Percentiles rank a stretch among this genome's conserved stretches.
Conservation (phyloP, 2,888 invertebrate species). For the Tinea semifulvella region DNA sequence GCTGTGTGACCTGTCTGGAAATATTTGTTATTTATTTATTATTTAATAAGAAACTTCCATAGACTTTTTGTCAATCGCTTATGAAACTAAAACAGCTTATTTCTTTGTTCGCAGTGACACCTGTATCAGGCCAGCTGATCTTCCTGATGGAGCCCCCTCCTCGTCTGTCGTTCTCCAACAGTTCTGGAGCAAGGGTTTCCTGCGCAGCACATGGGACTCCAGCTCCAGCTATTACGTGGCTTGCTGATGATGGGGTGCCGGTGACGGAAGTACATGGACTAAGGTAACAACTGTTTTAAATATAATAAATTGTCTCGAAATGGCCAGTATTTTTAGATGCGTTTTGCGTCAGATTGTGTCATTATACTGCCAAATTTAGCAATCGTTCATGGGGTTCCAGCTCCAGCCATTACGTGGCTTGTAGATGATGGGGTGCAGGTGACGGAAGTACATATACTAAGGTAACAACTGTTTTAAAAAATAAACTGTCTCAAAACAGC, state of each 20-base stretch:
- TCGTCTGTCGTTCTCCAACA: conserved; percentile 80
- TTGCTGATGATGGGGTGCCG: conserved; percentile 75
- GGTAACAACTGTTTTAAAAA: too few relatives aligned
- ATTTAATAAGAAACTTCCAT: too few relatives aligned
- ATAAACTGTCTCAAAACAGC: too few relatives aligned
- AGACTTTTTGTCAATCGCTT: too few relatives aligned
- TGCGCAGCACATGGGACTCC: conserved; percentile 82
- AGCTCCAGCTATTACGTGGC: conserved; percentile 78
- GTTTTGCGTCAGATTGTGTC: too few relatives aligned
- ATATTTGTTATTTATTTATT: too few relatives aligned
- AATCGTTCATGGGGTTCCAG: conserved; percentile 78
- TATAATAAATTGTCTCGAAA: neutral
- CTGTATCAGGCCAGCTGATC: conserved; percentile 39
- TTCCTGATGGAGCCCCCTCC: conserved; percentile 82
- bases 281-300: conserved; percentile 53
- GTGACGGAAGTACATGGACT: conserved; percentile 77
- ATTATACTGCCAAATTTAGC: too few relatives aligned
- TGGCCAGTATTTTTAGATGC: too few relatives aligned
- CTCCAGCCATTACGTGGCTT: conserved; percentile 79
- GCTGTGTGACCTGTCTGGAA: too few relatives aligned
- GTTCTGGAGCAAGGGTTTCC: conserved; percentile 77
- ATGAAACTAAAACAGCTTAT: too few relatives aligned
- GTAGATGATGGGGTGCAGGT: conserved; percentile 77
- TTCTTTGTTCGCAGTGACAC: conserved; percentile 27
- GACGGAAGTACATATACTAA: conserved; percentile 74